phyloP scores from a whole-genome alignment of 1,140 invertebrate species.

The Mylabris phalerata region DNA sequence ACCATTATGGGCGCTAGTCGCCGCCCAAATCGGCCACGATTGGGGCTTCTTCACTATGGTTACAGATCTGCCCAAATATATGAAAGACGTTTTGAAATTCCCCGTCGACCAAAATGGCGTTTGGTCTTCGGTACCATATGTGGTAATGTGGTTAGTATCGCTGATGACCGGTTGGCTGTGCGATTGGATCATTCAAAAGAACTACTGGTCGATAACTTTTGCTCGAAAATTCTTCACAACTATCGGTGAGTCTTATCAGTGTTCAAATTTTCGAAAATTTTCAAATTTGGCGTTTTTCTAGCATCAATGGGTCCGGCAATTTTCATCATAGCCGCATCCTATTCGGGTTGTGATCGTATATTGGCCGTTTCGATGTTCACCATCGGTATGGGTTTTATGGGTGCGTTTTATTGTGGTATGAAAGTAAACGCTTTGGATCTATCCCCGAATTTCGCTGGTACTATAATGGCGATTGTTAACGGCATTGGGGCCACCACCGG shows the following conservation, averaged over 20 bases:
- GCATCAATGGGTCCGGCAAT: conserved; percentile 57
- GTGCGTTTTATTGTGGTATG: conserved; percentile 68
- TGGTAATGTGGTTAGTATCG: conserved; percentile 67
- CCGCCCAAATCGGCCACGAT: conserved; percentile 78
- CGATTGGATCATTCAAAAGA: conserved; percentile 57
- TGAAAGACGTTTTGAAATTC: conserved; percentile 81
- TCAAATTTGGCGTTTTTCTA: too few species aligned
- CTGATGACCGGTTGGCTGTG: conserved; percentile 58
- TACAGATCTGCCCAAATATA: conserved; percentile 87
- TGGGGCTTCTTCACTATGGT: conserved; percentile 94
- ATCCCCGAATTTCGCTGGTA: conserved; percentile 75
- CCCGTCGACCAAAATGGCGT: conserved; percentile 66
- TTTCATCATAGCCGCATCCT: conserved; percentile 72
- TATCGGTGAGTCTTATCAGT: conserved; percentile 46
- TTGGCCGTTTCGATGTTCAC: conserved; percentile 61
- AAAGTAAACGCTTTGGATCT: conserved; percentile 79
- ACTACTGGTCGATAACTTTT: conserved; percentile 50
- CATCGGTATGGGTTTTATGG: conserved; percentile 68
- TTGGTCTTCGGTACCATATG: conserved; percentile 61
- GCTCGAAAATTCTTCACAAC: conserved; percentile 68
- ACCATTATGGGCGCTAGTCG: conserved; percentile 70
- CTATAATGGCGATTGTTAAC: conserved; percentile 78
- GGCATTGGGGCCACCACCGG: conserved; percentile 76
- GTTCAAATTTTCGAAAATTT: too few species aligned
- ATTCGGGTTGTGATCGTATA: conserved; percentile 65